Base-by-base conservation (phyloP, 1,140 invertebrate species). In the Venturia canescens region DNA sequence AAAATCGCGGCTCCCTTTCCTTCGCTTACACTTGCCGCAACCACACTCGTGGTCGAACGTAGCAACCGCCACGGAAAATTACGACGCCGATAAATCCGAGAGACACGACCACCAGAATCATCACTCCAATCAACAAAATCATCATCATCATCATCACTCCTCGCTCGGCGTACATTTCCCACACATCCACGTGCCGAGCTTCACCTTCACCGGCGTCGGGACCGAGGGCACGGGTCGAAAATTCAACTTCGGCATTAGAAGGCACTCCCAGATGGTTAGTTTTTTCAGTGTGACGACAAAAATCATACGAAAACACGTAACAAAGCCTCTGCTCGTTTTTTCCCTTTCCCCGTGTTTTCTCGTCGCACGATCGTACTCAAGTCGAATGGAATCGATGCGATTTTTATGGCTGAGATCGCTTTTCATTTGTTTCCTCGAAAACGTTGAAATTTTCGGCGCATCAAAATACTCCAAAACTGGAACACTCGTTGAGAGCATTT, bases 181-280 rank as follows among this genome's bases (percentile, higher is more conserved):
- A 18, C 90, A 93, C 82, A 87, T 93, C 63, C 92, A 93, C 80
- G 86, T 94, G 83, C 93, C 93, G 27, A 90, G 89, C 21, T 92
- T 94, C 78, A 91, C 90, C 6, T 88, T 94, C 78, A 92, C 92
- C 15, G 87, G 90, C 5, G 88, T 92, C 11, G 85, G 87, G 23
- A 88, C 85, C 34, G 92, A 93, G 71, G 88, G 85, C 21, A 82
- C 89, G 44, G 89, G 89, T 67, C 89, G 92, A 44, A 93, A 92
- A 81, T 93, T 94, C 89, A 91, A 89, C 86, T 93, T 93, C 79
- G 92, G 92, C 38, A 90, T 94, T 53, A 86, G 93, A 81, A 90
- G 93, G 67, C 91, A 93, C 79, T 93, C 93, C 63, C 92, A 94
- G 80, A 92, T 88, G 90, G 93, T 94, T 93, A 93, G 92, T 89